phyloP scores from a whole-genome alignment of 2,113 vertebrate species.

The Amblyornis subalaris region DNA sequence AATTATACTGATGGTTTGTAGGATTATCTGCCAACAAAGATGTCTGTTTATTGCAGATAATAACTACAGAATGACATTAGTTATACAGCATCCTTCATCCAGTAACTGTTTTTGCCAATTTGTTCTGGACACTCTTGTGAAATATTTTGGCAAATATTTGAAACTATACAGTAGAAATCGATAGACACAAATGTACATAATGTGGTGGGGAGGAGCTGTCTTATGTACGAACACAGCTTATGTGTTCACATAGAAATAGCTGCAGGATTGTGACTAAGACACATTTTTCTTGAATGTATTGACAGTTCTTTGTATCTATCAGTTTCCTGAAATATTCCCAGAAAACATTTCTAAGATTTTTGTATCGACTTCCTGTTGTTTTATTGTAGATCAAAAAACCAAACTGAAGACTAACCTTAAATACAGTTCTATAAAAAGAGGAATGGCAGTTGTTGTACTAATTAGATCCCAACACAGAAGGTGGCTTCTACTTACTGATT shows the following conservation, averaged over 20 bases:
- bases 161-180: not conserved
- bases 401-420: not conserved
- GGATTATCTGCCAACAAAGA: constrained; percentile 5
- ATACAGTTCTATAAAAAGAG: not conserved
- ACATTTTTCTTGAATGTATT: not conserved
- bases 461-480: not conserved
- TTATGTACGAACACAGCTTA: not conserved
- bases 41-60: constrained; percentile 34
- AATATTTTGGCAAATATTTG: constrained; percentile 7
- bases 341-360: constrained; percentile 24
- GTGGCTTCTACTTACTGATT: not conserved
- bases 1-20: constrained; percentile 37
- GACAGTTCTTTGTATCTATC: not conserved
- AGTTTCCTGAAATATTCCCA: not conserved
- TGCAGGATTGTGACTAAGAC: not conserved
- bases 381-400: not conserved
- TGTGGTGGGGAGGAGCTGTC: not conserved
- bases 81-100: not conserved
- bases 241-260: not conserved
- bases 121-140: not conserved
- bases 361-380: not conserved
- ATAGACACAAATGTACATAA: not conserved
- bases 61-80: constrained; percentile 39
- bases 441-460: not conserved
- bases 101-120: constrained; percentile 12